A percentile compares a stretch with the other conserved stretches of the same genome.
Evolutionary conservation across 2,797 vertebrate species (phyloP).

Genomic region (Poecilia gillii): DNA sequence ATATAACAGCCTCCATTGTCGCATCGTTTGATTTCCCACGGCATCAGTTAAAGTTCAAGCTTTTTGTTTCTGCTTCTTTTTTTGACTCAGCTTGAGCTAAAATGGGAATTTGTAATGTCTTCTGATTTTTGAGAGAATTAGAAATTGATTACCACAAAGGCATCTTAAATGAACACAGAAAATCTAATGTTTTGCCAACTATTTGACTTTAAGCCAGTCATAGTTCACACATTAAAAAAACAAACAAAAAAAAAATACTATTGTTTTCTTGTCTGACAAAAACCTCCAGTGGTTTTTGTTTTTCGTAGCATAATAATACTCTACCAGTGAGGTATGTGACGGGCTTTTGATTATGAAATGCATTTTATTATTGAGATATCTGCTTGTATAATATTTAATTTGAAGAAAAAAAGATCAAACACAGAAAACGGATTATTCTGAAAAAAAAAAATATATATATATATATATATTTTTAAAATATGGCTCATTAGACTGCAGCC

Average conservation of each 20-base stretch:
- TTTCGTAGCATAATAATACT: not conserved
- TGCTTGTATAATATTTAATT: slow-evolving; percentile 1
- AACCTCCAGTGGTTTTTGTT: not conserved
- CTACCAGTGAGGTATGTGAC: not conserved
- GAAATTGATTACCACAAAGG: too few relatives aligned
- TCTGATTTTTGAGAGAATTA: not conserved
- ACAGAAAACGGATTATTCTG: not conserved
- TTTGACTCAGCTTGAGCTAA: not conserved
- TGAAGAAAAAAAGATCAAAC: slow-evolving; percentile 15
- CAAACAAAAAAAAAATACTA: not conserved
- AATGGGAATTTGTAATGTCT: not conserved
- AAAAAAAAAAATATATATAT: slow-evolving; percentile 26
- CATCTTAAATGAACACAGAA: too few relatives aligned
- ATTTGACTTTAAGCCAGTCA: too few relatives aligned
- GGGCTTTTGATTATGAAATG: not conserved
- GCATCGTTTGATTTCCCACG: not conserved
- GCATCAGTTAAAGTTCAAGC: not conserved
- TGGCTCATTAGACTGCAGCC: slow-evolving; percentile 26
- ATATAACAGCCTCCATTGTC: not conserved
- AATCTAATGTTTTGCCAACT: too few relatives aligned
- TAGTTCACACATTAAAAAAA: not conserved
- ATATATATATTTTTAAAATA: not conserved
- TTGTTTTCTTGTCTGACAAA: too few relatives aligned
- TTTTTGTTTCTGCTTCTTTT: not conserved
- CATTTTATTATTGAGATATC: not conserved